Evolutionary conservation across 2,797 vertebrate genomes (phyloP).

Genomic region (Enteromius paludinosus): DNA sequence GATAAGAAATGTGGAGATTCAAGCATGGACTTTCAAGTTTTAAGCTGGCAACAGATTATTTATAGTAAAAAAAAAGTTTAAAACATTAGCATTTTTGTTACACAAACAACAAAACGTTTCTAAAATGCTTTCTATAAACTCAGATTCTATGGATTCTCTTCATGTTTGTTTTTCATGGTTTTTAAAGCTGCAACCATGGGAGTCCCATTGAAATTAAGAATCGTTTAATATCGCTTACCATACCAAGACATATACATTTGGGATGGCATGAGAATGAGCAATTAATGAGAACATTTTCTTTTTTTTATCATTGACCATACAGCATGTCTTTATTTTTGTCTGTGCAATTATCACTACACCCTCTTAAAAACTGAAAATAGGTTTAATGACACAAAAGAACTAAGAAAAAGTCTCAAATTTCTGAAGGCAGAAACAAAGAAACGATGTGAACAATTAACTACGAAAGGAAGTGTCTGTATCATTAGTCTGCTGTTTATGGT

Average conservation of each 20-base stretch:
- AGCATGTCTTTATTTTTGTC: background rate
- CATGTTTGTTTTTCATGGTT: background rate
- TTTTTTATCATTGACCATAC: background rate
- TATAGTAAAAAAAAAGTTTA: background rate
- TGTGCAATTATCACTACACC: background rate
- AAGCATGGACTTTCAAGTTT: background rate
- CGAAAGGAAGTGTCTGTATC: slow-evolving; percentile 46
- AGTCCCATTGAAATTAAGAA: background rate
- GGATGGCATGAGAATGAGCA: background rate
- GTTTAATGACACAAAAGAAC: background rate
- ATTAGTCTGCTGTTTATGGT: slow-evolving; percentile 54
- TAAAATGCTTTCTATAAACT: background rate
- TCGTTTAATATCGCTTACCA: background rate
- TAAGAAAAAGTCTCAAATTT: background rate
- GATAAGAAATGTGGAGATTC: background rate
- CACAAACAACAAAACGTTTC: background rate
- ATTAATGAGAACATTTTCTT: background rate
- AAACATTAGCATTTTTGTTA: background rate
- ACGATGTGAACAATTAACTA: slow-evolving; percentile 43
- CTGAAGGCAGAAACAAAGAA: slow-evolving; percentile 13
- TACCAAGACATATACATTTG: background rate
- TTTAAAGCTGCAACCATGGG: background rate
- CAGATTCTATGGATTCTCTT: background rate
- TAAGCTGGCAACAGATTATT: background rate
- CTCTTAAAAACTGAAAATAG: background rate